phyloP scores from a whole-genome alignment of 1,140 invertebrate species.

The Brachionus sp. region DNA sequence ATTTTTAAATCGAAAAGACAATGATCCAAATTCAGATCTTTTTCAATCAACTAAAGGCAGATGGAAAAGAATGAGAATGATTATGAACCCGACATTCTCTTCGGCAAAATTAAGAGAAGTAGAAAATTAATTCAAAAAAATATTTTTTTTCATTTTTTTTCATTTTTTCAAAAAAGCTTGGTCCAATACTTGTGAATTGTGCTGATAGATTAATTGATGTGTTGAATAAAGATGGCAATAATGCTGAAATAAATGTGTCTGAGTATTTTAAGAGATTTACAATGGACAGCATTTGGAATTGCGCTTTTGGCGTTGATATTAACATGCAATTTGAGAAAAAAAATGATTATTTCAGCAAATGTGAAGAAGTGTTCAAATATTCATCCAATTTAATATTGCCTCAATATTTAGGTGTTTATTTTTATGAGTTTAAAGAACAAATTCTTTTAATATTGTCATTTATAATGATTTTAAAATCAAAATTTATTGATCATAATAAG shows the following conservation, averaged over 20 bases:
- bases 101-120: conserved; percentile 11
- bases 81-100: conserved; percentile 43
- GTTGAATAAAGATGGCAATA: background rate
- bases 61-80: conserved; percentile 13
- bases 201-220: conserved; percentile 23
- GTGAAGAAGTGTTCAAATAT: background rate
- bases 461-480: background rate
- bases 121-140: background rate
- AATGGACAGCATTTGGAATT: conserved; percentile 45
- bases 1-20: conserved; percentile 8
- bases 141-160: background rate
- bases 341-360: conserved; percentile 47
- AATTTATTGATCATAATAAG: background rate
- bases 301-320: conserved; percentile 30
- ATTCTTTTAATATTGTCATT: background rate
- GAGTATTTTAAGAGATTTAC: conserved; percentile 48
- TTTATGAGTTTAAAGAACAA: background rate
- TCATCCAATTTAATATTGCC: background rate
- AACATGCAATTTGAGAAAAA: conserved; percentile 55
- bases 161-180: conserved; percentile 47
- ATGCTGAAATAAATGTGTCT: background rate
- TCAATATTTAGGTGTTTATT: background rate
- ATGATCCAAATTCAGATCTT: background rate
- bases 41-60: background rate
- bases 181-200: background rate